Evolutionary conservation across 2,888 invertebrate species (phyloP).

Genomic region (Nomada ferruginata): DNA sequence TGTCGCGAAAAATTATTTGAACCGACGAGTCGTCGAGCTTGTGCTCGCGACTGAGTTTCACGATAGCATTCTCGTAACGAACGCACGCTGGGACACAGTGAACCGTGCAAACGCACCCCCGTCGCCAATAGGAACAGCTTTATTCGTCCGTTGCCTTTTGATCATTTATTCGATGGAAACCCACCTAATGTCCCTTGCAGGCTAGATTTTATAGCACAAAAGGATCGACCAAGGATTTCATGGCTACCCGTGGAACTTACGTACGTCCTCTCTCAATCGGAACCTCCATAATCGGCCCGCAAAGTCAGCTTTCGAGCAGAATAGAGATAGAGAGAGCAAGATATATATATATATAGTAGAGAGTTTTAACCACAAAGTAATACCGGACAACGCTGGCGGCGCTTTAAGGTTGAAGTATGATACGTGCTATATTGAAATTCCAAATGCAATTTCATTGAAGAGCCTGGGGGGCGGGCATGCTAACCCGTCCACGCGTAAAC

Average conservation of each 20-base stretch:
- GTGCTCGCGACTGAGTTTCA: background rate
- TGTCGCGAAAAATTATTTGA: conserved; percentile 21
- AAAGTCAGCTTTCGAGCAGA: conserved; percentile 57
- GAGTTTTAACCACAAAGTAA: conserved; percentile 66
- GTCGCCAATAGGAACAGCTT: conserved; percentile 26
- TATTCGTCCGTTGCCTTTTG: conserved; percentile 59
- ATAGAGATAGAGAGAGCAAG: background rate
- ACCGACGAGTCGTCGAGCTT: background rate
- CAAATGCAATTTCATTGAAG: conserved; percentile 69
- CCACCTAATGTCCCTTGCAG: conserved; percentile 55
- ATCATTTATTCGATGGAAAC: conserved; percentile 65
- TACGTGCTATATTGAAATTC: conserved; percentile 74
- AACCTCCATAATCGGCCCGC: conserved; percentile 69
- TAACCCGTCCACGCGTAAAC: conserved; percentile 9
- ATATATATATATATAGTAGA: background rate
- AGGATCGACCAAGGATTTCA: conserved; percentile 47
- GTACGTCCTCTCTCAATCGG: conserved; percentile 54
- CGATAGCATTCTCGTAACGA: background rate
- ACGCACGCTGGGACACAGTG: background rate
- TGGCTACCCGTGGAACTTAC: conserved; percentile 43
- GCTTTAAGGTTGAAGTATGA: conserved; percentile 68
- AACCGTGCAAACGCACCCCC: background rate
- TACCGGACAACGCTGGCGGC: conserved; percentile 67
- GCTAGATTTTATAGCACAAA: conserved; percentile 34
- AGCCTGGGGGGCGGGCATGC: conserved; percentile 45